Base-by-base conservation (phyloP, 2,888 invertebrate genomes). In the Apamea crenata region DNA sequence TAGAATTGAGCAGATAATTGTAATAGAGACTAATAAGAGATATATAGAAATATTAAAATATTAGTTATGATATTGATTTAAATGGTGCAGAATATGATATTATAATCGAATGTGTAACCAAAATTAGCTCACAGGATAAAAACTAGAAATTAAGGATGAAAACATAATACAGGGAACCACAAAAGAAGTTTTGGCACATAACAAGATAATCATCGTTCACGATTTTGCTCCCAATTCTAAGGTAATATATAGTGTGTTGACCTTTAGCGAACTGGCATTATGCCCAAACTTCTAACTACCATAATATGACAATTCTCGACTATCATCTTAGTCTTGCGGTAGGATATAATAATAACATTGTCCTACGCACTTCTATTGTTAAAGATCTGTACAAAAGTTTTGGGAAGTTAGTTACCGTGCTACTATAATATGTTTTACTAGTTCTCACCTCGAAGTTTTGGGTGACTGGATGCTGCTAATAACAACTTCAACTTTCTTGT, bases 381-480 rank as follows among this genome's bases (percentile, higher is more conserved):
- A 21, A 53, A n/a, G 32, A 53, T 68, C 36, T 72, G 8, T 44
- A n/a, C 14, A 50, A 75, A 36, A 21, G 53, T 29, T 16, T 36
- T 65, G 56, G n/a, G 50, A 50, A 63, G 8, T 65, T n/a, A 47
- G 53, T 32, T 7, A 44, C 4, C n/a, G 14, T 47, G 12, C 10
- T 59, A 29, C 8, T 12, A 8, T 18, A 63, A 36, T 61, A 44
- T 44, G 40, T 44, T 25, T 40, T 72, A 36, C 70, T 25, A 63
- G 40, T 75, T 91, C 94, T 95, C 93, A 98, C 98, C 97, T 97
- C 32, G 91, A 85, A 53, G 89, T 90, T 82, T 97, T 96, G 0
- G 92, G 84, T 1, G 98, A 98, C 66, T 96, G 93, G 2, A 97
- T 91, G 82, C 97, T 97, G 18, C 96, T 93, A 16, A 97, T 93